Base-by-base conservation (phyloP, 2,888 invertebrate genomes). In the Lypha dubia region DNA sequence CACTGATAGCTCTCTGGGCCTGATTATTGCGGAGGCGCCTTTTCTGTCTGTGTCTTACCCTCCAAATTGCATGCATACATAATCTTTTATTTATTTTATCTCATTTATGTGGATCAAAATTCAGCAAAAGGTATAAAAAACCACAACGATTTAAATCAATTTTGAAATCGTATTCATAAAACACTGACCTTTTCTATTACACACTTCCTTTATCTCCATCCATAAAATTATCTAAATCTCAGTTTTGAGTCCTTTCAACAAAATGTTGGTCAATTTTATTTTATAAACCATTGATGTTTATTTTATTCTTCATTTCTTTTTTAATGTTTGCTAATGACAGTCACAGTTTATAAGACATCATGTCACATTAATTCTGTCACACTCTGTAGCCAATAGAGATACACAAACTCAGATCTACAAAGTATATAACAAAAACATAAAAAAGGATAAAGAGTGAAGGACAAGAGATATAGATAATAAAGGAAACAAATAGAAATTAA, bases 401-500 rank as follows among this genome's bases (percentile, higher is more conserved):
- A 44, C 3, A 32, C 5, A 56, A 44, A 46, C 24, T 38, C 22
- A 51, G 35, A n/a, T n/a, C n/a, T n/a, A 24, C 68, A 41, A 58
- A 13, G 38, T 11, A 60, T 32, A 53, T 22, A 65, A n/a, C 15
- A 51, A 46, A 65, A 38, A 22, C 58, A 79, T 51, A 38, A 68
- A 75, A 58, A 83, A 49, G 79, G 74, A 71, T 62, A 75, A 49
- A 24, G 32, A 63, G 15, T 77, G 58, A 77, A 68, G 77, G 77
- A 77, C 49, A 65, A 80, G 77, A 53, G 79, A 75, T 70, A 67
- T 22, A 22, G 87, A 87, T 86, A 89, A 89, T 87, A 77, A 88
- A 87, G 85, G 81, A 87, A 87, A 85, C 87, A 91, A 91, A 91
- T 91, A 90, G 90, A 92, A 91, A 91, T 89, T 88, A 91, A 92